Percentiles rank a stretch among this genome's conserved stretches.
These are phyloP conservation scores for Nanger granti DNA, from an alignment of 2,113 vertebrate genomes.

Conservation along the genomic window DNA sequence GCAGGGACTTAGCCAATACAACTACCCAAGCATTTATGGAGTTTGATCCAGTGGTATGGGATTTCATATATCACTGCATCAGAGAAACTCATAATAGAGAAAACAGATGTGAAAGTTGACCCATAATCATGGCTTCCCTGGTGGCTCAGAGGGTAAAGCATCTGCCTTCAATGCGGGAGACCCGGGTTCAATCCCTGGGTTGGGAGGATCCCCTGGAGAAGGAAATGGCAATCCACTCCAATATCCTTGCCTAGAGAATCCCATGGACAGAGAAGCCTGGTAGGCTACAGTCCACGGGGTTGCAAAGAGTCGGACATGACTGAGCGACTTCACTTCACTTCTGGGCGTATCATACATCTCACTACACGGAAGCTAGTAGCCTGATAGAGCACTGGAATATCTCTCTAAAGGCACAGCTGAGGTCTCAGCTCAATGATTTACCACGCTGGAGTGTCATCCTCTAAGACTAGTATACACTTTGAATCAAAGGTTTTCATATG, in stretches of 20 bases:
- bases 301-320: too few relatives aligned
- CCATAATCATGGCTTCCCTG: neutral
- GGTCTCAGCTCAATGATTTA: neutral
- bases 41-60: neutral
- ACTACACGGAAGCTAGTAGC: neutral
- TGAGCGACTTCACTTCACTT: neutral
- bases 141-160: too few relatives aligned
- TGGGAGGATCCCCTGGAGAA: too few relatives aligned
- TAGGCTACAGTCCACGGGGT: too few relatives aligned
- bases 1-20: neutral
- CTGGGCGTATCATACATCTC: neutral
- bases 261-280: too few relatives aligned
- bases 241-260: too few relatives aligned
- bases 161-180: too few relatives aligned
- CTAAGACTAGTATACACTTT: neutral
- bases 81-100: neutral
- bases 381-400: neutral
- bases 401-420: neutral
- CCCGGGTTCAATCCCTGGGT: too few relatives aligned
- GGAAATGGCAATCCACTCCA: too few relatives aligned
- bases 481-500: neutral
- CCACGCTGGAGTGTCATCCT: neutral
- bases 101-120: neutral
- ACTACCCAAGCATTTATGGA: neutral
- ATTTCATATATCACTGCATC: neutral